Conservation (phyloP, 2,797 vertebrate species). For the Kryptopterus vitreolus region DNA sequence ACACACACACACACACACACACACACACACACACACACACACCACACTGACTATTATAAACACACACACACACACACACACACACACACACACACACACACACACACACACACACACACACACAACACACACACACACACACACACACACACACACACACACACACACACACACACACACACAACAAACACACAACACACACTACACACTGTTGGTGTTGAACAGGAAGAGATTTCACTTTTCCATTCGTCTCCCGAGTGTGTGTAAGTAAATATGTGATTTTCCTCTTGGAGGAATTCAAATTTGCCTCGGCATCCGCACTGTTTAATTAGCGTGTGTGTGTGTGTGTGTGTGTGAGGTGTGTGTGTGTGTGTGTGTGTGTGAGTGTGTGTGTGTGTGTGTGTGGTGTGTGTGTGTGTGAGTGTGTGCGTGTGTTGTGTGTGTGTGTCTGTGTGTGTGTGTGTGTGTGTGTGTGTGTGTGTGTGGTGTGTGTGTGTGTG, state of each 20-base stretch:
- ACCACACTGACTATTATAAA: no score
- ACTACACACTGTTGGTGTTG: no score
- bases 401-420: constrained; percentile 11
- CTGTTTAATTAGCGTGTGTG: constrained; percentile 29
- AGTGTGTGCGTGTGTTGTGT: constrained; percentile 25
- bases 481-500: no score
- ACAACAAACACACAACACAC: not conserved
- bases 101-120: no score
- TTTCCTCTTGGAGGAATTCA: constrained; percentile 27
- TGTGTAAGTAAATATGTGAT: constrained; percentile 20
- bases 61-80: no score
- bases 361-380: not conserved
- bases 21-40: no score
- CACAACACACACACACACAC: no score
- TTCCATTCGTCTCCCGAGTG: not conserved
- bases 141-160: no score
- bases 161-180: not conserved
- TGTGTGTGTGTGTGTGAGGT: constrained; percentile 19
- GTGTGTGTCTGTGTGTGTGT: not conserved
- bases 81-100: no score
- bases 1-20: no score
- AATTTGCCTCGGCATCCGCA: constrained; percentile 10
- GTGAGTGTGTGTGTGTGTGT: not conserved
- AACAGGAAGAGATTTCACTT: not conserved
- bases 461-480: constrained; percentile 4